These are phyloP conservation scores for Hecatera dysodea DNA, from an alignment of 2,888 invertebrate species.

Conservation along the genomic window DNA sequence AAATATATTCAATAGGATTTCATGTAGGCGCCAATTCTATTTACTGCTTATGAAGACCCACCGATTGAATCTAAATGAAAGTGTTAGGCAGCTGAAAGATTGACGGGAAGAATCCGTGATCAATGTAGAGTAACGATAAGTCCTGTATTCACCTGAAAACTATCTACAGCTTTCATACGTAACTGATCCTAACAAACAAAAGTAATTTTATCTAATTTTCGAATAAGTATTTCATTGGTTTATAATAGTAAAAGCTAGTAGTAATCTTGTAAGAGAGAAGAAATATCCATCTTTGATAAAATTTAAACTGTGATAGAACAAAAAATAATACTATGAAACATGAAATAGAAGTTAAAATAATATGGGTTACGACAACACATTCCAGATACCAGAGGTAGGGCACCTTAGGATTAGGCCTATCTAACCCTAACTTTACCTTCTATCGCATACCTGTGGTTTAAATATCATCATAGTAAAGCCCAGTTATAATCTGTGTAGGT, in stretches of 20 bases:
- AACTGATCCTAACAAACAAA: no score
- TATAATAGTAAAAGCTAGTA: background rate
- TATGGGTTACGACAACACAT: background rate
- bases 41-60: conserved; percentile 57
- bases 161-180: background rate
- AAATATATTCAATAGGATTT: conserved; percentile 61
- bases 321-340: background rate
- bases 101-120: conserved; percentile 19
- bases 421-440: background rate
- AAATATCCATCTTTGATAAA: no score
- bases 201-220: background rate
- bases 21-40: conserved; percentile 52
- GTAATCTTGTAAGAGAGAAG: background rate
- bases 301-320: background rate
- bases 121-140: background rate
- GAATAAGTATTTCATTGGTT: background rate
- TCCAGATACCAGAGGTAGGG: background rate
- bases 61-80: conserved; percentile 37
- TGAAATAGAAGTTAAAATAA: background rate
- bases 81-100: conserved; percentile 23
- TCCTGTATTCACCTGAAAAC: background rate
- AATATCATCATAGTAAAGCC: conserved; percentile 21
- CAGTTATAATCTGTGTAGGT: conserved; percentile 35
- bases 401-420: background rate
- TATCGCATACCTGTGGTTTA: conserved; percentile 26